Evolutionary conservation across 1,140 invertebrate species (phyloP).

Genomic region (Euwallacea similis): DNA sequence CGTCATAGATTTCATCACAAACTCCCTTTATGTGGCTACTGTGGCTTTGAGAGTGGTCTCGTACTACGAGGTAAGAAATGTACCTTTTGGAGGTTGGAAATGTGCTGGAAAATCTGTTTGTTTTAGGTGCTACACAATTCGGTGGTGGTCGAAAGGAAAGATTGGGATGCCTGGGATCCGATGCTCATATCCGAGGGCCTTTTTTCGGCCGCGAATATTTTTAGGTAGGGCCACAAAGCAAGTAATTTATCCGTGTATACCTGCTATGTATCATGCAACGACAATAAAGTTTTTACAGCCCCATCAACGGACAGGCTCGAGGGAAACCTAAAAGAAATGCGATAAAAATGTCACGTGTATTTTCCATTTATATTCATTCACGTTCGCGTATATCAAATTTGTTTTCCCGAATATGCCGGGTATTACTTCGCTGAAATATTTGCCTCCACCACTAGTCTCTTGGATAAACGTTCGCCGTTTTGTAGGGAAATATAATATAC

Average conservation of each 20-base stretch:
- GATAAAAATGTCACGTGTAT: constrained; percentile 1
- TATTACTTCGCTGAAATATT: no score
- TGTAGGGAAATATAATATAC: no score
- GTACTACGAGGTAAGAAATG: constrained; percentile 75
- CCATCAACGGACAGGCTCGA: not conserved
- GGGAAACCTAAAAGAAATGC: constrained; percentile 1
- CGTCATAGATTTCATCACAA: constrained; percentile 97
- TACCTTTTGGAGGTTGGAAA: not conserved
- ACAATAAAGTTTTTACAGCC: no score
- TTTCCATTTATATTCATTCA: constrained; percentile 13
- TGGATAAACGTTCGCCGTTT: no score
- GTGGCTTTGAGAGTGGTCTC: constrained; percentile 91
- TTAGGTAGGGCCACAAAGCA: constrained; percentile 60
- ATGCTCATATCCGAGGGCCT: constrained; percentile 96
- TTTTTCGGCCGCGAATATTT: constrained; percentile 97
- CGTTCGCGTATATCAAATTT: constrained; percentile 12
- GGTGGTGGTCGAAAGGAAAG: constrained; percentile 57
- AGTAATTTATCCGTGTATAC: no score
- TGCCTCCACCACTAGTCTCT: no score
- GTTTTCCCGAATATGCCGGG: not conserved
- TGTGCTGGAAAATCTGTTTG: not conserved
- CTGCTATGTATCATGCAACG: no score
- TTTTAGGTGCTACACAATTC: constrained; percentile 30
- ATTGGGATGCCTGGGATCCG: constrained; percentile 96
- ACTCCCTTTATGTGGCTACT: constrained; percentile 95